Evolutionary conservation across 2,888 invertebrate species (phyloP).

Genomic region (Odontomyia ornata): DNA sequence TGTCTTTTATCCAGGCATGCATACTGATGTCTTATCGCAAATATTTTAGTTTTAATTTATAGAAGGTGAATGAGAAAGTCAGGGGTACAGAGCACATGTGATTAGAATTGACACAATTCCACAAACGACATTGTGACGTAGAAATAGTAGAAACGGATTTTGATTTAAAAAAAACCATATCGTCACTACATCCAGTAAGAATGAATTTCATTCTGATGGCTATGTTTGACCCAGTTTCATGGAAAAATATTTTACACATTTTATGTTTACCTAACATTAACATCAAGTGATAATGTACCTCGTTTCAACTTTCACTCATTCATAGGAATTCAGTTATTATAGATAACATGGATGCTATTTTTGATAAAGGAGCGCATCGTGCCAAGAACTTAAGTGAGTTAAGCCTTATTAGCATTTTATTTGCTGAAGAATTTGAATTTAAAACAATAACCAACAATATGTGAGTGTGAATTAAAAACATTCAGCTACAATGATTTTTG

Average conservation of each 20-base stretch:
- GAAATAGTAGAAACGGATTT: not conserved
- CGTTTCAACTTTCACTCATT: not conserved
- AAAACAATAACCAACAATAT: too few species aligned
- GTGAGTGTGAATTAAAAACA: too few species aligned
- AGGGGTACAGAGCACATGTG: constrained; percentile 20
- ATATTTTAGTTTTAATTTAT: not conserved
- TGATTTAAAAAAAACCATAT: not conserved
- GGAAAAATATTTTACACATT: not conserved
- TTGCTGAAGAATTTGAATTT: too few species aligned
- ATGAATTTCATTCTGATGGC: not conserved
- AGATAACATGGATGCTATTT: too few species aligned
- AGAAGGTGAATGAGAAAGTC: not conserved
- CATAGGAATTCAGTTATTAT: too few species aligned
- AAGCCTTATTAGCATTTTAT: too few species aligned
- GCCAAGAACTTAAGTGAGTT: too few species aligned
- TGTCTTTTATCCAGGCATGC: too few species aligned
- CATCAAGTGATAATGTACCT: not conserved
- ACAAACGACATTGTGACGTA: constrained; percentile 12
- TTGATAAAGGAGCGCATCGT: too few species aligned
- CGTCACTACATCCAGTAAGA: not conserved
- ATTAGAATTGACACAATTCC: constrained; percentile 17
- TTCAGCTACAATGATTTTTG: too few species aligned
- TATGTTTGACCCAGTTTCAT: not conserved
- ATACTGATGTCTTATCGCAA: too few species aligned
- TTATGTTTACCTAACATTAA: not conserved